Conservation (phyloP, 2,113 vertebrate genomes). For the Fulica atra region DNA sequence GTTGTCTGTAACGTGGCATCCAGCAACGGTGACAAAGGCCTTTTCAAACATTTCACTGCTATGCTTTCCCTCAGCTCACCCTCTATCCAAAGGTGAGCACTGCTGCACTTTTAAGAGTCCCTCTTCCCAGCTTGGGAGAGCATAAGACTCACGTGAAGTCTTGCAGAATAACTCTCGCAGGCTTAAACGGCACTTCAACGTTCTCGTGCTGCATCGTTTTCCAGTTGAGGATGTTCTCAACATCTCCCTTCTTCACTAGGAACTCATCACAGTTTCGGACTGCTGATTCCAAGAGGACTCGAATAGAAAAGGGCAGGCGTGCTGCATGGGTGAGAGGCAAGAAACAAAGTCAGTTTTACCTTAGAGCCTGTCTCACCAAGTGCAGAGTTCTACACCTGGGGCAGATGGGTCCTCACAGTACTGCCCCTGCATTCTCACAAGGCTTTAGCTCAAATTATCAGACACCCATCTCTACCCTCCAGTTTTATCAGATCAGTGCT, state of each 20-base stretch:
- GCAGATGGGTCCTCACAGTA: not conserved
- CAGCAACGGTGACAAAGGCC: not conserved
- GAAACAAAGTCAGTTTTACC: not conserved
- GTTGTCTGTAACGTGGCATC: not conserved
- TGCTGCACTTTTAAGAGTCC: not conserved
- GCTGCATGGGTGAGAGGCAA: slow-evolving; percentile 66
- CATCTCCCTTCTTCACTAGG: slow-evolving; percentile 88
- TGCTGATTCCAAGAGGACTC: slow-evolving; percentile 91
- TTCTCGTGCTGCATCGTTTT: slow-evolving; percentile 83
- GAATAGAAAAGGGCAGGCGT: slow-evolving; percentile 90
- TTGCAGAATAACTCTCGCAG: slow-evolving; percentile 94
- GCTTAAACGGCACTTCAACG: slow-evolving; percentile 94
- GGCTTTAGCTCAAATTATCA: not conserved
- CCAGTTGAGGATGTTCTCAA: slow-evolving; percentile 96
- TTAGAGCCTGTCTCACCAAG: not conserved
- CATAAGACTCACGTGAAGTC: slow-evolving; percentile 92
- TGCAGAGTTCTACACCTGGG: fast-evolving
- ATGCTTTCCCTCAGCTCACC: not conserved
- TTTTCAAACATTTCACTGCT: not conserved
- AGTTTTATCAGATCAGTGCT: not conserved
- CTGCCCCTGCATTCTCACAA: not conserved
- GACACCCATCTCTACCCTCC: not conserved
- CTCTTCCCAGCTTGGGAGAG: not conserved
- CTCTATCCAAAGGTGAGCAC: not conserved
- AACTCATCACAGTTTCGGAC: slow-evolving; percentile 94